Conservation (phyloP, 1,140 invertebrate genomes). For the Zaprionus taronus region DNA sequence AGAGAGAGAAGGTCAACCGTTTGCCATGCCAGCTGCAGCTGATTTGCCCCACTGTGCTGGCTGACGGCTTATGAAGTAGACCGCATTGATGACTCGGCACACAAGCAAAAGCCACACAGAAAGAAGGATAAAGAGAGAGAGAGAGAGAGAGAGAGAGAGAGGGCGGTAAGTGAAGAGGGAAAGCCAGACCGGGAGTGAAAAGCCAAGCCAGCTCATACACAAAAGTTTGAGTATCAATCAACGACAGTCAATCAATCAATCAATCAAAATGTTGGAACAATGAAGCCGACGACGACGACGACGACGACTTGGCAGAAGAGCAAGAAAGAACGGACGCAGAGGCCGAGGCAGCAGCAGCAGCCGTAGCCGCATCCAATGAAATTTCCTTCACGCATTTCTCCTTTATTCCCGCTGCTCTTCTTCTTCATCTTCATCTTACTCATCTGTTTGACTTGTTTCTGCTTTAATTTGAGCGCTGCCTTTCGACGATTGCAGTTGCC, state of each 20-base stretch:
- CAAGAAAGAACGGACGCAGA: not conserved
- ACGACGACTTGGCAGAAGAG: slow-evolving; percentile 2
- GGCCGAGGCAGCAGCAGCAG: not conserved
- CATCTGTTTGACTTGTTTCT: not conserved
- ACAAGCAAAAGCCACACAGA: slow-evolving; percentile 22
- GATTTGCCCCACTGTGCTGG: slow-evolving; percentile 32
- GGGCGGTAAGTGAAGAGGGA: not conserved
- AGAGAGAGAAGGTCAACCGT: not conserved
- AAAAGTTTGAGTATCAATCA: slow-evolving; percentile 67
- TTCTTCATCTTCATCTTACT: not conserved
- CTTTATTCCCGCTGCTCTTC: not conserved
- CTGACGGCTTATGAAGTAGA: slow-evolving; percentile 44
- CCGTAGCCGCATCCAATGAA: not conserved
- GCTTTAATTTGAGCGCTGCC: slow-evolving; percentile 1
- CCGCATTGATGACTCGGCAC: slow-evolving; percentile 50
- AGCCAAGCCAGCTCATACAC: slow-evolving; percentile 19
- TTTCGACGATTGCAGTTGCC: not conserved
- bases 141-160: not conserved
- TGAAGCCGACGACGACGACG: slow-evolving; percentile 30
- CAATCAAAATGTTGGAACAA: slow-evolving; percentile 57
- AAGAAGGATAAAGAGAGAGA: not conserved
- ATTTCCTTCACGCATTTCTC: slow-evolving; percentile 1
- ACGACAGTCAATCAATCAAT: slow-evolving; percentile 65
- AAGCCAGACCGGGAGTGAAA: not conserved
- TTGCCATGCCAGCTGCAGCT: not conserved